These are phyloP conservation scores for Prionace glauca DNA, from an alignment of 2,797 vertebrate species.

Conservation along the genomic window DNA sequence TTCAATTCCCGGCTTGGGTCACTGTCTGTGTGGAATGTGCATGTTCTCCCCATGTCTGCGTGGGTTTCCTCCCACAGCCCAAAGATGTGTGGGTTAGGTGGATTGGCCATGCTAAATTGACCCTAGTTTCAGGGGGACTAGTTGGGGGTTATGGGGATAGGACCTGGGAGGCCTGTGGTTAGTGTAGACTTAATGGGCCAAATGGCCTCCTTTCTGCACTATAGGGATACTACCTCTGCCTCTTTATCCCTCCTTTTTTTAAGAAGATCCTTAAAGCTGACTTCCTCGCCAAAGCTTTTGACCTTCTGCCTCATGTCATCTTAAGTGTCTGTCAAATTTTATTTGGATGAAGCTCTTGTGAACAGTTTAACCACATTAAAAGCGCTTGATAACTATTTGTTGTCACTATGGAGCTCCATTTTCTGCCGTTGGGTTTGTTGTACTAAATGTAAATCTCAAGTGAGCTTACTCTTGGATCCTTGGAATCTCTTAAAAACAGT, in stretches of 20 bases:
- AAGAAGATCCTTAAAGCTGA: not conserved
- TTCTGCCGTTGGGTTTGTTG: not conserved
- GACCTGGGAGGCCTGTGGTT: too few species aligned
- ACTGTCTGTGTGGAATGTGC: too few species aligned
- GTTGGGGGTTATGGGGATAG: too few species aligned
- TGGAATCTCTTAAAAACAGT: not conserved
- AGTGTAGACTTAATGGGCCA: too few species aligned
- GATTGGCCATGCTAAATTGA: too few species aligned
- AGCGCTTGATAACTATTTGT: not conserved
- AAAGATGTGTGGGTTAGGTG: too few species aligned
- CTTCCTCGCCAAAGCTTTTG: not conserved
- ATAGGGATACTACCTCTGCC: not conserved
- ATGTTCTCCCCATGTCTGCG: too few species aligned
- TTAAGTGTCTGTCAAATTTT: not conserved
- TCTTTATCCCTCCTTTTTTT: not conserved
- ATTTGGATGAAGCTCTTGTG: not conserved
- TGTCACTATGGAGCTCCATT: not conserved
- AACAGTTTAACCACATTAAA: not conserved
- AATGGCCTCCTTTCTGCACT: too few species aligned
- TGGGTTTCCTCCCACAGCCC: too few species aligned
- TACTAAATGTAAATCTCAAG: not conserved
- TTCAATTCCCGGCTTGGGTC: too few species aligned
- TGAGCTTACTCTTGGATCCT: not conserved
- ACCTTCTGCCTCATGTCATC: not conserved
- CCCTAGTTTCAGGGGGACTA: too few species aligned